Percentiles rank a stretch among this genome's conserved stretches.
phyloP scores from a whole-genome alignment of 2,113 vertebrate species.

The Phylloscopus whistleri region DNA sequence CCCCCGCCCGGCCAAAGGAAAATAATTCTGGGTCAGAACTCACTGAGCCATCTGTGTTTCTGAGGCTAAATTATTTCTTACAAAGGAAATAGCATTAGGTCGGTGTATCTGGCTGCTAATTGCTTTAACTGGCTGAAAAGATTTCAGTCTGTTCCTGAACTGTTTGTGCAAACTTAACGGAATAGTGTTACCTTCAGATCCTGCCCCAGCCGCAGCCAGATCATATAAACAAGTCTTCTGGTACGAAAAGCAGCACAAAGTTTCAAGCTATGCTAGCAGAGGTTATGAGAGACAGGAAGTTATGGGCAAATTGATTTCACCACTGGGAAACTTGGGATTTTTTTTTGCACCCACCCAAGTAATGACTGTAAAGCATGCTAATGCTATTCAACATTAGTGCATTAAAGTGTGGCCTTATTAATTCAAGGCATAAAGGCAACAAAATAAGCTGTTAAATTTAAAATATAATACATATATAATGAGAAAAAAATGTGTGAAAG shows the following conservation, averaged over 20 bases:
- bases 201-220: slow-evolving; percentile 12
- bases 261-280: slow-evolving; percentile 61
- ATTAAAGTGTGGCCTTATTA: slow-evolving; percentile 81
- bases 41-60: slow-evolving; percentile 49
- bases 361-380: slow-evolving; percentile 70
- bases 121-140: slow-evolving; percentile 60
- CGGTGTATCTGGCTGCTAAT: slow-evolving; percentile 45
- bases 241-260: slow-evolving; percentile 56
- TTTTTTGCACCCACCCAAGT: slow-evolving; percentile 48
- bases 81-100: slow-evolving; percentile 51
- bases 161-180: slow-evolving; percentile 29
- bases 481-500: slow-evolving; percentile 76
- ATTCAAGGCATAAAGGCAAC: slow-evolving; percentile 79
- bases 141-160: slow-evolving; percentile 27
- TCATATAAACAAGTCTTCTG: slow-evolving; percentile 59
- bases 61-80: slow-evolving; percentile 53
- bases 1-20: neutral
- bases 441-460: slow-evolving; percentile 83
- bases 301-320: slow-evolving; percentile 77
- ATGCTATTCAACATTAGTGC: slow-evolving; percentile 74
- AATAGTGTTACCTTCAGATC: slow-evolving; percentile 54
- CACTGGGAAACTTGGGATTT: slow-evolving; percentile 67
- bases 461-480: slow-evolving; percentile 83
- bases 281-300: slow-evolving; percentile 70
- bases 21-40: slow-evolving; percentile 36